Conservation (phyloP, 2,113 vertebrate genomes). For the Zosterops hypoxanthus region DNA sequence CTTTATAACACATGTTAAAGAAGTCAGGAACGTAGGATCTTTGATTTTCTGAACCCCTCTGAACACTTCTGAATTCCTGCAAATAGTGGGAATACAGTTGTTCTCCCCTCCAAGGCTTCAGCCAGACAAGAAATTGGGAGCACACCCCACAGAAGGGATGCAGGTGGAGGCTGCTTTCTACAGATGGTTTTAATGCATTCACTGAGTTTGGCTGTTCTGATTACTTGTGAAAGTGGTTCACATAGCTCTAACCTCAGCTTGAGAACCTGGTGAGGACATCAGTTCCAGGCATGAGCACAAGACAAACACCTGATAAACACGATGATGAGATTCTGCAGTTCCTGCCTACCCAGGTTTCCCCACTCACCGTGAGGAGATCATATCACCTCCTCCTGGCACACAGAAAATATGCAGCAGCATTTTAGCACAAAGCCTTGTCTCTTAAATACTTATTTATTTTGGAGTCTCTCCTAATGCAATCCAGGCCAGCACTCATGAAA, state of each 20-base stretch:
- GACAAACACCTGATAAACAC: fast-evolving
- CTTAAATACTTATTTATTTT: neutral
- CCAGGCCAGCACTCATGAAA: neutral
- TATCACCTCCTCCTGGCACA: neutral
- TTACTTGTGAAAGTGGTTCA: neutral
- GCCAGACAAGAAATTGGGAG: neutral
- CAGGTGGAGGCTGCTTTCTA: neutral
- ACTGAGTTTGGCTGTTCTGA: neutral
- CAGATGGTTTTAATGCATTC: neutral
- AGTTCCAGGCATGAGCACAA: neutral
- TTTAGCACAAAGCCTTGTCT: neutral
- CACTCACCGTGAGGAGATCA: neutral
- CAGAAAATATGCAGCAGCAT: neutral
- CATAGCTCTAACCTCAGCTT: neutral
- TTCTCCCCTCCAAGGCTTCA: neutral
- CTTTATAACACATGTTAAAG: neutral
- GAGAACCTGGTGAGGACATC: neutral
- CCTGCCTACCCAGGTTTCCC: neutral
- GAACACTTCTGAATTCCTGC: neutral
- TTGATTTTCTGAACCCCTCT: neutral
- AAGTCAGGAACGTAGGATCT: neutral
- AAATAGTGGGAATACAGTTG: neutral
- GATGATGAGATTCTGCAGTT: neutral
- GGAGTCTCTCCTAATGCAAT: neutral
- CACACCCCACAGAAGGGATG: neutral